Conservation (phyloP, 2,113 vertebrate genomes). For the Bubo bubo region DNA sequence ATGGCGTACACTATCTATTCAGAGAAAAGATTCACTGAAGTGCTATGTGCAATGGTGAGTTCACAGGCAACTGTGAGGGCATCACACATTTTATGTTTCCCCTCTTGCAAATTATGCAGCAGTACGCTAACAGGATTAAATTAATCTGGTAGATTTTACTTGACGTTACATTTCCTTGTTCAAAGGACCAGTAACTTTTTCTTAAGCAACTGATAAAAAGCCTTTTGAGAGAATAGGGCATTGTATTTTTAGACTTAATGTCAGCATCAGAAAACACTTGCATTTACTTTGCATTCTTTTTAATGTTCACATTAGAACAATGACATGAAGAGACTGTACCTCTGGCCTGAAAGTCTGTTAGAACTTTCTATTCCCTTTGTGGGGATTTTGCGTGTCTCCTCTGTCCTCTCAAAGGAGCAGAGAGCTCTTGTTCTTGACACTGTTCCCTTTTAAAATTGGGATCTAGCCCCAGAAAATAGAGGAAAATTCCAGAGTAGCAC, state of each 20-base stretch:
- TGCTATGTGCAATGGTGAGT: fast-evolving
- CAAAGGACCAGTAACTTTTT: background rate
- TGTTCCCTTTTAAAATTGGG: background rate
- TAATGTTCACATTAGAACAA: background rate
- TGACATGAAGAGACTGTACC: background rate
- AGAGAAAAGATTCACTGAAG: background rate
- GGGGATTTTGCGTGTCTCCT: background rate
- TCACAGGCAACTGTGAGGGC: fast-evolving
- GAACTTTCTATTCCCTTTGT: background rate
- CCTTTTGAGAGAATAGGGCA: background rate
- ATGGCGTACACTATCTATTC: background rate
- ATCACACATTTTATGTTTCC: background rate
- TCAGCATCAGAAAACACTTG: background rate
- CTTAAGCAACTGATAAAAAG: background rate
- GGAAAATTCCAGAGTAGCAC: background rate
- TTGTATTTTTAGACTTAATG: constrained; percentile 16
- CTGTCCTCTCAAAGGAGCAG: background rate
- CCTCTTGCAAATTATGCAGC: background rate
- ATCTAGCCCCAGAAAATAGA: background rate
- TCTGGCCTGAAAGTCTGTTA: background rate
- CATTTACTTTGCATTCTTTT: constrained; percentile 8
- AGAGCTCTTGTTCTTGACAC: background rate
- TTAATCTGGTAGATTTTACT: background rate
- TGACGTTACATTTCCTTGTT: background rate
- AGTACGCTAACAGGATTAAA: background rate